Base-by-base conservation (phyloP, 1,140 invertebrate genomes). In the Dendroctonus ponderosae region DNA sequence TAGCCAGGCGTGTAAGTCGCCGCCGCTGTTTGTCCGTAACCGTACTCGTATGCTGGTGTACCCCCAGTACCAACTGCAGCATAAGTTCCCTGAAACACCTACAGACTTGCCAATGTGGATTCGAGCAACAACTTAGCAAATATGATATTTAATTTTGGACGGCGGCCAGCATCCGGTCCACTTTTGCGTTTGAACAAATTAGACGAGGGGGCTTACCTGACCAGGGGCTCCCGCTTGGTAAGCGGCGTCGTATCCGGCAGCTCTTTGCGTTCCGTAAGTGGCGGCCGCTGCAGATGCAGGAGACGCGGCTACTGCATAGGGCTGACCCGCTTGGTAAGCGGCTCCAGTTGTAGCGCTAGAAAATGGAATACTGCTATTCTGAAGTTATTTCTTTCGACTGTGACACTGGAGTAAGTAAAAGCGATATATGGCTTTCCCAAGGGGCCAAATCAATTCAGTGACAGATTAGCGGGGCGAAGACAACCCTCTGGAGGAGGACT, bases 241-340 rank as follows among this genome's bases (percentile, higher is more conserved):
- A 54, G 86, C 85, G 57, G 87, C 88, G 72, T 91, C 90, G 82
- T 91, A 90, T 39, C 87, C 88, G 42, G 89, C 87, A 48, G 89
- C 87, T 66, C 89, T 84, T 76, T 91, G 89, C 11, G 90, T 88
- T 46, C 85, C 85, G 78, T 92, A 91, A 39, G 88, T 90, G 42
- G 89, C 89, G 41, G 89, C 87, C 15, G 89, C 87, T 37, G 88
- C 87, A 39, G 89, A 88, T 15, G 89, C 87, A 15, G 89, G 87
- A n/a, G 89, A 86, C 65, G 89, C 86, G 61, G 90, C 89, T 80
- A 92, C 90, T 69, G 90, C 90, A 83, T 93, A 92, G 52, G 89
- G 86, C 78, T 92, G 90, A 8, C 88, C 88, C 48, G 89, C 86
- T 68, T 88, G 88, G 79, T 92, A 93, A 53, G 89, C 88, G 41